These are phyloP conservation scores for Aradophagus sp. DNA, from an alignment of 1,140 invertebrate species.

Conservation along the genomic window DNA sequence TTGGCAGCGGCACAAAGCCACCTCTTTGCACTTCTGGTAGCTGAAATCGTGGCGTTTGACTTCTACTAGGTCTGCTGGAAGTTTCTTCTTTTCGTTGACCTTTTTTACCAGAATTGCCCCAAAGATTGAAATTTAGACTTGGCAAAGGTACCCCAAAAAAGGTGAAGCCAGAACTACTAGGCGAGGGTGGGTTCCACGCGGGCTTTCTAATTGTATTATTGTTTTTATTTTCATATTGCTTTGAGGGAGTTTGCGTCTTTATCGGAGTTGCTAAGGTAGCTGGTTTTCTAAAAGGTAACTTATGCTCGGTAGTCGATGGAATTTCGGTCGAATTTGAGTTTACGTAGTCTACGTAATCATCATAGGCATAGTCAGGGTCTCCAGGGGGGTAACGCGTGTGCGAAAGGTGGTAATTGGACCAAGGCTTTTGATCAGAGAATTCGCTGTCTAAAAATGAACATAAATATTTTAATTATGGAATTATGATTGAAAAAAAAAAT, in stretches of 20 bases:
- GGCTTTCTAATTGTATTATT: conserved; percentile 54
- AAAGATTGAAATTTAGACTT: conserved; percentile 81
- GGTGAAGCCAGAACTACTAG: conserved; percentile 80
- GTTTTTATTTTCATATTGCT: conserved; percentile 36
- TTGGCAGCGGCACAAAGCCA: conserved; percentile 84
- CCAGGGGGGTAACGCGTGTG: conserved; percentile 75
- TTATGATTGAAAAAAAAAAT: too few relatives aligned
- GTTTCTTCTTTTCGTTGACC: conserved; percentile 72
- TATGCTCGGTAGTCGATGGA: conserved; percentile 13
- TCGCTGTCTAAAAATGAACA: conserved; percentile 17
- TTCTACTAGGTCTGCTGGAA: conserved; percentile 63
- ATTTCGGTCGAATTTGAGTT: conserved; percentile 72
- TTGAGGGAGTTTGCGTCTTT: conserved; percentile 13
- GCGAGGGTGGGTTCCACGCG: conserved; percentile 60
- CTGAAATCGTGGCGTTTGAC: conserved; percentile 62
- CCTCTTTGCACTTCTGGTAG: conserved; percentile 80
- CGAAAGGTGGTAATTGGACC: conserved; percentile 64
- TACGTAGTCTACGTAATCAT: conserved; percentile 85
- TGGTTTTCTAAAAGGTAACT: conserved; percentile 20
- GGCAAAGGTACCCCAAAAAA: conserved; percentile 89
- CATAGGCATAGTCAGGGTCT: conserved; percentile 87
- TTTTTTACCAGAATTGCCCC: conserved; percentile 75
- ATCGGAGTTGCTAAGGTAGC: conserved; percentile 24
- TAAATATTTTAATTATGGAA: too few relatives aligned
- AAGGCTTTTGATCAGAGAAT: conserved; percentile 35